These are phyloP conservation scores for Syngnathus acus DNA, from an alignment of 2,797 vertebrate genomes.

Conservation along the genomic window DNA sequence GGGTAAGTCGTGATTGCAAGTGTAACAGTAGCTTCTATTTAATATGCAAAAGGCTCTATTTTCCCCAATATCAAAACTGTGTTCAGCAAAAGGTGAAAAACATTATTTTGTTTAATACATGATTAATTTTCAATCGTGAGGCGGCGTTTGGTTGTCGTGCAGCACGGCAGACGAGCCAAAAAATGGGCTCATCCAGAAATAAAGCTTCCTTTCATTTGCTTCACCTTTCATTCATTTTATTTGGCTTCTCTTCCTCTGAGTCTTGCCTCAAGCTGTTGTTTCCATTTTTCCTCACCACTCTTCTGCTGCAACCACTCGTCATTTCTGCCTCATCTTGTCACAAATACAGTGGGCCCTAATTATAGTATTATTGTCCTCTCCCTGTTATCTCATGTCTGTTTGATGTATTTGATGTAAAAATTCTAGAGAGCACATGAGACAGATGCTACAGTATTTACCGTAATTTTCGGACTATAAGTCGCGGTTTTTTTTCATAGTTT, in stretches of 20 bases:
- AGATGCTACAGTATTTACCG: constrained; percentile 40
- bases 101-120: not conserved
- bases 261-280: constrained; percentile 5
- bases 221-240: constrained; percentile 1
- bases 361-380: constrained; percentile 49
- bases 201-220: not conserved
- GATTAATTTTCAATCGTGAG: not conserved
- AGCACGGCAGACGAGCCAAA: not conserved
- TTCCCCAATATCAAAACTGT: constrained; percentile 8
- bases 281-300: constrained; percentile 10
- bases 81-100: constrained; percentile 2
- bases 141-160: not conserved
- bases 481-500: too few relatives aligned
- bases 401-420: constrained; percentile 55
- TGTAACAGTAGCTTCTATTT: constrained; percentile 11
- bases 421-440: constrained; percentile 41
- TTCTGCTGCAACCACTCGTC: constrained; percentile 13
- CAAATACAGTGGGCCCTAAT: constrained; percentile 47
- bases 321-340: constrained; percentile 43
- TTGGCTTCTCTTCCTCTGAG: not conserved
- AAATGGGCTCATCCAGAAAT: not conserved
- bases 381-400: constrained; percentile 43
- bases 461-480: too few relatives aligned
- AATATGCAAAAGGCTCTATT: constrained; percentile 4
- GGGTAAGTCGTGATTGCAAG: constrained; percentile 17